A percentile compares a stretch with the other conserved stretches of the same genome.
These are phyloP conservation scores for Rhagoletis pomonella DNA, from an alignment of 1,140 invertebrate species.

Conservation along the genomic window DNA sequence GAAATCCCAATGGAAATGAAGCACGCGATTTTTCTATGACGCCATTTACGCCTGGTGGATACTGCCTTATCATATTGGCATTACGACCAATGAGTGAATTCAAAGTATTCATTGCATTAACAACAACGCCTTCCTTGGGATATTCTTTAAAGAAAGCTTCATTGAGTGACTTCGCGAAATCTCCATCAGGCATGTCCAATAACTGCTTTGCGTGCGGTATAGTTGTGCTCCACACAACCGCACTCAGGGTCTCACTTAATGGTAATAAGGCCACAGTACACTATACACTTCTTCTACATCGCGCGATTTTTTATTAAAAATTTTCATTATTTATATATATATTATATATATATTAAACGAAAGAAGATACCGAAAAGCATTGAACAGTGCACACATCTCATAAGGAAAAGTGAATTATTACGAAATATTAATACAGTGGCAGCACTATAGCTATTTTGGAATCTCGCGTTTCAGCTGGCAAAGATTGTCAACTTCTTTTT, in stretches of 20 bases:
- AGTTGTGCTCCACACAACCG: constrained; percentile 93
- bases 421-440: too few species aligned
- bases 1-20: constrained; percentile 93
- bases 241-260: constrained; percentile 84
- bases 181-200: constrained; percentile 81
- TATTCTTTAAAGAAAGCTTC: constrained; percentile 87
- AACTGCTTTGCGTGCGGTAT: constrained; percentile 84
- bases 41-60: constrained; percentile 85
- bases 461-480: too few species aligned
- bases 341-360: too few species aligned
- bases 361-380: too few species aligned
- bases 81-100: constrained; percentile 66
- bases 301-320: too few species aligned
- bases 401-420: too few species aligned
- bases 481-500: too few species aligned
- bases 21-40: constrained; percentile 83
- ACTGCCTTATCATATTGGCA: constrained; percentile 76
- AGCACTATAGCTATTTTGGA: too few species aligned
- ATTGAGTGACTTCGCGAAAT: constrained; percentile 94
- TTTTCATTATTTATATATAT: too few species aligned
- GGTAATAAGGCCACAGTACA: constrained; percentile 94
- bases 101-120: constrained; percentile 76
- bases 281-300: too few species aligned
- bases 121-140: constrained; percentile 75
- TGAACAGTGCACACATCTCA: too few species aligned